Conservation (phyloP, 2,113 vertebrate species). For the Rattus norvegicus region DNA sequence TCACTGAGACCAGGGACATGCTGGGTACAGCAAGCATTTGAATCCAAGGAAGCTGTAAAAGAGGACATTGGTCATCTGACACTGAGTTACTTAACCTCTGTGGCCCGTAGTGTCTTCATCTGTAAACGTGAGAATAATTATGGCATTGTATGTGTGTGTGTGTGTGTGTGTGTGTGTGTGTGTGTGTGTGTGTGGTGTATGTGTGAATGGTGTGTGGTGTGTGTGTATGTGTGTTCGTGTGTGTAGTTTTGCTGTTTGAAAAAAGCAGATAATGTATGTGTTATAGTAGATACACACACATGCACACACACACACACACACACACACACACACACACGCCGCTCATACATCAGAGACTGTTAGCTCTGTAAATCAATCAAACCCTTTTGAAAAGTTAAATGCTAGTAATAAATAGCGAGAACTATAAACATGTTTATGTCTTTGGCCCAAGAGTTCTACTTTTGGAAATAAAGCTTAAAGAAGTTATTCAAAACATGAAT, state of each 20-base stretch:
- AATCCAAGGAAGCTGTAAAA: constrained; percentile 48
- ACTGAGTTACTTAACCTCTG: not conserved
- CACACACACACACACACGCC: not conserved
- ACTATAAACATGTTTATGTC: not conserved
- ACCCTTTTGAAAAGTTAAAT: constrained; percentile 26
- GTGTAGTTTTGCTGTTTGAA: not conserved
- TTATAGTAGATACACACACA: not conserved
- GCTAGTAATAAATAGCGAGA: not conserved
- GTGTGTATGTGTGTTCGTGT: not conserved
- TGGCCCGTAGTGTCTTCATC: not conserved
- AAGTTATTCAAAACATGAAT: not conserved
- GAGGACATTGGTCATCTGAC: constrained; percentile 41
- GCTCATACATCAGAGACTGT: not conserved
- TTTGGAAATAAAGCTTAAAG: constrained; percentile 12
- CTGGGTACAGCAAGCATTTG: not conserved
- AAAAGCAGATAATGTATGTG: not conserved
- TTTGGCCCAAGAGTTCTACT: not conserved
- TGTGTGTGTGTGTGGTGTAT: not conserved
- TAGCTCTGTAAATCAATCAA: not conserved
- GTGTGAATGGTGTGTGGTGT: not conserved
- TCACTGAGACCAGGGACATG: constrained; percentile 41
- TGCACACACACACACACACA: not conserved
- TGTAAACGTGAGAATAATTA: constrained; percentile 36
- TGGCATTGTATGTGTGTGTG: not conserved
- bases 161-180: not conserved